Evolutionary conservation across 2,797 vertebrate species (phyloP).

Genomic region (Nothura maculosa): DNA sequence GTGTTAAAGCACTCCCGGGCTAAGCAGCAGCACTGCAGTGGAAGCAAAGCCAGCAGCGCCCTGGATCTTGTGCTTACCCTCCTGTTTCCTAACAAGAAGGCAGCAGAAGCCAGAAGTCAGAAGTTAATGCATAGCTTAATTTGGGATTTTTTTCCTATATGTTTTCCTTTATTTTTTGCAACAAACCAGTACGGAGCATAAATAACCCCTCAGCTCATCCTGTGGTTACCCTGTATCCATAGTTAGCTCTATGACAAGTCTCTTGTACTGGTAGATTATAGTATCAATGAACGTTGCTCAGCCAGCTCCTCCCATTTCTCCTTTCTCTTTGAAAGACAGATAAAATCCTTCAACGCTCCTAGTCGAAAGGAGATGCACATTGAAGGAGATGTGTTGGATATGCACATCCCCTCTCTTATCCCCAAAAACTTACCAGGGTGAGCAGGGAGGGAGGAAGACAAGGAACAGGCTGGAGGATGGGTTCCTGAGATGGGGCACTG

Average conservation of each 20-base stretch:
- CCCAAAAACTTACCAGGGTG: neutral
- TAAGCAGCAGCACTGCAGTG: neutral
- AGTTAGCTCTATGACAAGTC: neutral
- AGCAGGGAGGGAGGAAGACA: neutral
- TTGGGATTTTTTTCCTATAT: neutral
- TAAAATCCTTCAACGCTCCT: neutral
- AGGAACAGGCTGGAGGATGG: neutral
- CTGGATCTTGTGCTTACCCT: neutral
- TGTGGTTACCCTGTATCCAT: neutral
- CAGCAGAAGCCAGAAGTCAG: neutral
- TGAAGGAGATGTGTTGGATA: neutral
- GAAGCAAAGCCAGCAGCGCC: neutral
- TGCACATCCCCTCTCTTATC: neutral
- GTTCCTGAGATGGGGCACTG: neutral
- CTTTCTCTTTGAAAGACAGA: neutral
- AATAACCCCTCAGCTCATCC: neutral
- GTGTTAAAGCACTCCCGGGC: neutral
- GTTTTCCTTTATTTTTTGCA: neutral
- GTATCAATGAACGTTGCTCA: neutral
- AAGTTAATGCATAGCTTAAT: too few species aligned
- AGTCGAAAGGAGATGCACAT: neutral
- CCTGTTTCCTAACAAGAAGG: neutral
- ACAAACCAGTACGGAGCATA: neutral
- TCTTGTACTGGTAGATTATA: neutral
- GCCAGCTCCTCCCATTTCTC: neutral